These are phyloP conservation scores for Microcebus lehilahytsara DNA, from an alignment of 2,113 vertebrate genomes.

Conservation along the genomic window DNA sequence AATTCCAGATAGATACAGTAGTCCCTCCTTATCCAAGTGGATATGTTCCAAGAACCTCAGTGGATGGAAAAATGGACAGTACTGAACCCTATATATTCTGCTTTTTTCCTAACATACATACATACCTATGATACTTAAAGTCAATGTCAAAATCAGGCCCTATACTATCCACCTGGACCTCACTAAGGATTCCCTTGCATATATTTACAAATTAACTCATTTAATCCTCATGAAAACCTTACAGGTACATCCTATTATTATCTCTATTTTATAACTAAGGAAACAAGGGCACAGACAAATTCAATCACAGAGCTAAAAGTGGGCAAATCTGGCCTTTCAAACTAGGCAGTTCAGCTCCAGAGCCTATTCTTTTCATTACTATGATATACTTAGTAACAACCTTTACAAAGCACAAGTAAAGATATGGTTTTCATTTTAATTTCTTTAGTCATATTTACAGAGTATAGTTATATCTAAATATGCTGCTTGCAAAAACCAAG, in stretches of 20 bases:
- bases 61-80: not conserved
- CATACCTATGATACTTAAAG: not conserved
- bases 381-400: not conserved
- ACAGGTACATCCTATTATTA: not conserved
- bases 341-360: not conserved
- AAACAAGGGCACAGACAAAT: not conserved
- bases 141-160: not conserved
- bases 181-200: not conserved
- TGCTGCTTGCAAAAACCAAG: not conserved
- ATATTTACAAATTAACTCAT: slow-evolving; percentile 29
- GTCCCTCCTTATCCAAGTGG: not conserved
- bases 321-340: slow-evolving; percentile 3
- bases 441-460: slow-evolving; percentile 23
- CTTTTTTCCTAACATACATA: not conserved
- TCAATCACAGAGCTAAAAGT: not conserved
- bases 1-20: not conserved
- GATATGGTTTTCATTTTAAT: not conserved
- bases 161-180: not conserved
- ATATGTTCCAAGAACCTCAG: not conserved
- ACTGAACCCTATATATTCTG: not conserved
- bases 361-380: slow-evolving; percentile 14
- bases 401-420: not conserved
- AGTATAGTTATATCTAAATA: slow-evolving; percentile 12
- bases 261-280: slow-evolving; percentile 15
- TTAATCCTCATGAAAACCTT: slow-evolving; percentile 12